Evolutionary conservation across 2,888 invertebrate genomes (phyloP), one percentile per base, ranked within the genome.

Genomic region (Oligia fasciuncula): DNA sequence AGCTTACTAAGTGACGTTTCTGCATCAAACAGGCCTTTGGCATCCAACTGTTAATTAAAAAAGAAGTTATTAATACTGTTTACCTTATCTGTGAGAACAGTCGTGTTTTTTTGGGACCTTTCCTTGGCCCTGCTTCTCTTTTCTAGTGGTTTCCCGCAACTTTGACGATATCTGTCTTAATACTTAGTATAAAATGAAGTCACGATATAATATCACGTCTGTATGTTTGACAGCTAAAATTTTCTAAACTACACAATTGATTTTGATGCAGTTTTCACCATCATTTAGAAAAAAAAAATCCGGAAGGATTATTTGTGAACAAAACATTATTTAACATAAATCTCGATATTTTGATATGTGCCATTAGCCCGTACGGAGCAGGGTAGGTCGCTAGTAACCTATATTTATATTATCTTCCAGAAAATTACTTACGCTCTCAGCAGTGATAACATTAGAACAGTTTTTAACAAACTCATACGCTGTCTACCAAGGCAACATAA

Each of bases 11-110:
- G 74, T 23, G 83, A 73, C 2, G 67, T 73, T 1, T 83, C 85
- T 4, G 72, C 68, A 60, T 86, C 79, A 46, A 79, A 90, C n/a
- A 83, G 4, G 35, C 90, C 90, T 57, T 86, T 85, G 49, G 70
- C 68, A 29, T 89, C 80, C 17, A 91, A n/a, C 91, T 91, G 81
- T 66, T 14, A n/a, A 29, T 40, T 4, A 66, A 29, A 29, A 1
- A 60, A 43, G 9, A n/a, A 43, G 13, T 63, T 4, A 54, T 23
- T 54, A 17, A 35, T 29, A 43, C 17, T 13, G 14, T 29, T 23
- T 29, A 19, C 19, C 54, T n/a, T 43, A 23, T 8, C 13, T n/a
- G 0, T 9, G 4, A 76, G 2, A 49, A 49, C 35, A 0, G 5
- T 49, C 13, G 14, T 17, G 46, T 5, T 54, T 57, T 6, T n/a